phyloP scores from a whole-genome alignment of 2,113 vertebrate species.

The Anoura caudifer region DNA sequence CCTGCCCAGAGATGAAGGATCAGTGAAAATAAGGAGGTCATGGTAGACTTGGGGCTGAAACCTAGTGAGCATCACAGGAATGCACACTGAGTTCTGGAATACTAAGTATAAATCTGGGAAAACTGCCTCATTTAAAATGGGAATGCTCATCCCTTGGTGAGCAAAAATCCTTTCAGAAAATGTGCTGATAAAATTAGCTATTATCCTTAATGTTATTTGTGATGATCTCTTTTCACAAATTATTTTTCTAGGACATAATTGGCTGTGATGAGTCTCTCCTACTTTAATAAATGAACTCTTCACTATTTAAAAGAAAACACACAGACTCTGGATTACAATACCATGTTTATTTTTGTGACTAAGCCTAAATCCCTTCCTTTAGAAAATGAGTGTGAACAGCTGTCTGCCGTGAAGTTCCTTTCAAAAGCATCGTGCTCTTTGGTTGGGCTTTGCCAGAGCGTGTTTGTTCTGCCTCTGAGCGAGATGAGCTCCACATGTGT shows the following conservation, averaged over 20 bases:
- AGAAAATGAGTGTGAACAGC: slow-evolving; percentile 38
- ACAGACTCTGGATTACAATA: slow-evolving; percentile 1
- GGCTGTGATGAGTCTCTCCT: background rate
- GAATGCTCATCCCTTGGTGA: background rate
- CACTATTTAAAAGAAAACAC: slow-evolving; percentile 14
- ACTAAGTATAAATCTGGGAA: background rate
- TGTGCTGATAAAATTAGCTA: slow-evolving; percentile 21
- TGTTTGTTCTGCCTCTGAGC: slow-evolving; percentile 20
- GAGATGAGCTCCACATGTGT: background rate
- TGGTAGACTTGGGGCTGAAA: background rate
- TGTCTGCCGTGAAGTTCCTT: slow-evolving; percentile 20
- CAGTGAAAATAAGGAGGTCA: background rate
- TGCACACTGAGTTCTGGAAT: background rate
- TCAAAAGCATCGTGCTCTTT: background rate
- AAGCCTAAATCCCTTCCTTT: slow-evolving; percentile 40
- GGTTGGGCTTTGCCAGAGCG: background rate
- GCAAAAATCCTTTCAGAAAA: background rate
- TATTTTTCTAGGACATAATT: background rate
- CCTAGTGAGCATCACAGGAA: background rate
- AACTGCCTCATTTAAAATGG: background rate
- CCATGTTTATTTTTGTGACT: slow-evolving; percentile 38
- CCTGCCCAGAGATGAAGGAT: background rate
- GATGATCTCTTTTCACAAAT: background rate
- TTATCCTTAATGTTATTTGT: background rate
- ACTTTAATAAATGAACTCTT: slow-evolving; percentile 22